Evolutionary conservation across 1,140 invertebrate genomes (phyloP).

Genomic region (Drosophila nikananu): DNA sequence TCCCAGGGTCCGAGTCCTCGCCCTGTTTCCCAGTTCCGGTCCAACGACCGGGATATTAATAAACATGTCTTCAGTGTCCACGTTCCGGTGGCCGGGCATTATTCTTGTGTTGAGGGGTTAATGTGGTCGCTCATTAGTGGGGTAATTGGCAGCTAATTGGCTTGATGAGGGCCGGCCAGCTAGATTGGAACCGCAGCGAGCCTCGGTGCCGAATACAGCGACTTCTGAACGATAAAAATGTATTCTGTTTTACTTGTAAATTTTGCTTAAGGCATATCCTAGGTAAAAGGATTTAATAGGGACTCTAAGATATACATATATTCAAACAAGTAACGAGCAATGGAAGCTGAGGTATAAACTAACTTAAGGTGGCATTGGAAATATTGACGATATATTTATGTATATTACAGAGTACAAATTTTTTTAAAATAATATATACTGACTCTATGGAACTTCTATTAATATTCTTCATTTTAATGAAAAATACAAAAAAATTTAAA

Average conservation of each 20-base stretch:
- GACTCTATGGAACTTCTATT: too few relatives aligned
- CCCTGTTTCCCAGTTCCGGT: not conserved
- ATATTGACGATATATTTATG: too few relatives aligned
- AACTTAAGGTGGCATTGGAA: too few relatives aligned
- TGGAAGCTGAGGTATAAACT: too few relatives aligned
- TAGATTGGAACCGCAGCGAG: conserved; percentile 37
- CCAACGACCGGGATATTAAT: conserved; percentile 37
- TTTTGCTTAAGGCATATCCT: not conserved
- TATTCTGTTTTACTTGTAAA: not conserved
- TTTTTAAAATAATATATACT: too few relatives aligned
- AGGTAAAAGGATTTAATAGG: not conserved
- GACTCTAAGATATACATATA: not conserved
- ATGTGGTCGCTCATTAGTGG: conserved; percentile 66
- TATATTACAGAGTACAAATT: too few relatives aligned
- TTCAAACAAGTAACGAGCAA: too few relatives aligned
- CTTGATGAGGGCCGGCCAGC: conserved; percentile 22
- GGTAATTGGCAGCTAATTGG: conserved; percentile 78
- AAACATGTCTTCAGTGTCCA: conserved; percentile 41
- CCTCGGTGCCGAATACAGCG: not conserved
- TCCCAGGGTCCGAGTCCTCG: not conserved
- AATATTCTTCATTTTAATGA: too few relatives aligned
- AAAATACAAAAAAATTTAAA: too few relatives aligned
- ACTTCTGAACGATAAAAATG: conserved; percentile 1
- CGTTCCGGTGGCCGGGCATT: conserved; percentile 23
- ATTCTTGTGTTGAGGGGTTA: conserved; percentile 46